Base-by-base conservation (phyloP, 2,888 invertebrate species). In the Drosophila rubida region DNA sequence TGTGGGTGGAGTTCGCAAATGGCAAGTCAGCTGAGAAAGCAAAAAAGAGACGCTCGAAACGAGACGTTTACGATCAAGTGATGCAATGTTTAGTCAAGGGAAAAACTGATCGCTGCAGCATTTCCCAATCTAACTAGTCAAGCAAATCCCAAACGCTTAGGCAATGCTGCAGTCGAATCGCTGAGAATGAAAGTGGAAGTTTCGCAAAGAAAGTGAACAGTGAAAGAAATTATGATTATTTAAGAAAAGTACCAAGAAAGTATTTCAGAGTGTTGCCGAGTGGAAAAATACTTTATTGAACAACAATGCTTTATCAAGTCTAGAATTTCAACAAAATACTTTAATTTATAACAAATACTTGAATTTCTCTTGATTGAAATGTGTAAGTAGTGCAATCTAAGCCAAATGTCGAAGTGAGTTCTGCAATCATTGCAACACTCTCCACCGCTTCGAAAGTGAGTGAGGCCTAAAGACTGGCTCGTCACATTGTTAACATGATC, bases 61-160 rank as follows among this genome's bases (percentile, higher is more conserved):
- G 44, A 19, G 8, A 23, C 27, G 19, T 42, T 54, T 51, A 51
- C 22, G 27, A n/a, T 27, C 32, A 32, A 32, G 48, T 60, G 53
- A 37, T 54, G 60, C 49, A 65, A 60, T 60, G 60, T 54, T 42
- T 48, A 65, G 22, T 54, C 48, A 54, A 65, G 32, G 41, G 48
- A 49, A 49, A 65, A 60, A 63, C 27, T 32, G 32, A 22, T 32
- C 13, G 41, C 1, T 60, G 35, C 16, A 45, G 41, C 16, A 44
- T 51, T 59, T 35, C 35, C 39, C 53, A 64, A 64, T 51, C 39
- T 16, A 35, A 14, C 22, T 7, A n/a, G n/a, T 45, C 57, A 61
- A 49, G 49, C n/a, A 59, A 32, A 59, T 50, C 9, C 14, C 9
- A 5, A 16, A 14, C n/a, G 14, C n/a, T n/a, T n/a, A n/a, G n/a